Percentiles rank a stretch among this genome's conserved stretches.
Evolutionary conservation across 2,113 vertebrate species (phyloP).

Genomic region (Sakesphorus luctuosus): DNA sequence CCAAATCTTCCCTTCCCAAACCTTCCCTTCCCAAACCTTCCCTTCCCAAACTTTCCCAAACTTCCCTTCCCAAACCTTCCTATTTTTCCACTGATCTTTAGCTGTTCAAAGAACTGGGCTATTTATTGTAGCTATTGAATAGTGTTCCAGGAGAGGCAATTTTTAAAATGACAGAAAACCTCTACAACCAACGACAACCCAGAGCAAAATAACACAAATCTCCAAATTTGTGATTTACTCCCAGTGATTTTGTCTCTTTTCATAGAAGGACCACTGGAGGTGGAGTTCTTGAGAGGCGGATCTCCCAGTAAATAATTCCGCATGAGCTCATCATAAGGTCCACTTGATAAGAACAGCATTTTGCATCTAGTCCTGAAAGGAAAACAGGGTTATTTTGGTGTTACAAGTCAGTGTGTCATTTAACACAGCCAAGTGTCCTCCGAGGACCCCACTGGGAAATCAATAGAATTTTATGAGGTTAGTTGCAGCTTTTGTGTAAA

Average conservation of each 20-base stretch:
- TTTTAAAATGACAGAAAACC: background rate
- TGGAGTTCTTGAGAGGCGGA: background rate
- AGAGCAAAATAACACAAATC: background rate
- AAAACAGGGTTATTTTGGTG: slow-evolving; percentile 32
- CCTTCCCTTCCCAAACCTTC: background rate
- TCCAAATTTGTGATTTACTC: background rate
- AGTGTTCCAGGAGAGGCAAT: background rate
- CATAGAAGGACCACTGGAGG: background rate
- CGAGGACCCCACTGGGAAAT: slow-evolving; percentile 77
- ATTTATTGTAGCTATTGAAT: background rate
- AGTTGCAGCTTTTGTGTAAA: slow-evolving; percentile 80
- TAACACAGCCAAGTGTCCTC: slow-evolving; percentile 73
- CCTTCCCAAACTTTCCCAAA: background rate
- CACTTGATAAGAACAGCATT: background rate
- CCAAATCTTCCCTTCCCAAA: too few relatives aligned
- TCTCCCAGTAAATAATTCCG: background rate
- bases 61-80: too few relatives aligned
- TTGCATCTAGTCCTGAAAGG: slow-evolving; percentile 23
- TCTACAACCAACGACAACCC: background rate
- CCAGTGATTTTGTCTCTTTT: background rate
- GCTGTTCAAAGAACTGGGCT: background rate
- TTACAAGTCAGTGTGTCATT: slow-evolving; percentile 54
- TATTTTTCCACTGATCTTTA: background rate
- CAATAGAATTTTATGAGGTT: slow-evolving; percentile 77
- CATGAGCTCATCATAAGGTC: background rate